These are phyloP conservation scores for Eidolon helvum DNA, from an alignment of 2,113 vertebrate genomes.

Conservation along the genomic window DNA sequence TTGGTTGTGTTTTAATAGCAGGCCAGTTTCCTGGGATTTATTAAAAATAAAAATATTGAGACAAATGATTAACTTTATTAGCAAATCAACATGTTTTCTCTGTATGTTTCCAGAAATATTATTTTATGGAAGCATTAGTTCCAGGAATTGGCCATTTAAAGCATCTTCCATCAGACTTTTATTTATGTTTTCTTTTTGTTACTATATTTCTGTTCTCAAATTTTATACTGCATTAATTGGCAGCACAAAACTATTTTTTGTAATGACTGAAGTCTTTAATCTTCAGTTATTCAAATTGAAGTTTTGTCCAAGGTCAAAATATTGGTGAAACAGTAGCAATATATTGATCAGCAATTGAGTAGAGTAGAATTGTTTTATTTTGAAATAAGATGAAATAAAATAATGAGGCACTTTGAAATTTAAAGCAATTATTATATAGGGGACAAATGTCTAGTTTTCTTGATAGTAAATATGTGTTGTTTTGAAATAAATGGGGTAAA, in stretches of 20 bases:
- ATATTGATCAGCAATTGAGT: not conserved
- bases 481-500: not conserved
- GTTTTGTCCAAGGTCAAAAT: not conserved
- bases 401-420: not conserved
- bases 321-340: not conserved
- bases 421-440: not conserved
- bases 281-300: not conserved
- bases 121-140: not conserved
- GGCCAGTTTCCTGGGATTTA: not conserved
- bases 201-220: not conserved
- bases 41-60: not conserved
- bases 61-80: slow-evolving; percentile 25
- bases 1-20: not conserved
- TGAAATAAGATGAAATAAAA: not conserved
- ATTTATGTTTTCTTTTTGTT: not conserved
- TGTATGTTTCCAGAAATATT: not conserved
- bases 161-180: not conserved
- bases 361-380: not conserved
- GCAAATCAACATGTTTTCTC: not conserved
- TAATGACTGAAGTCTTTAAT: not conserved
- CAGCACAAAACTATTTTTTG: not conserved
- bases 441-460: not conserved
- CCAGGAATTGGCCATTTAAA: not conserved
- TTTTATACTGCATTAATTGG: not conserved
- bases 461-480: not conserved